Evolutionary conservation across 2,888 invertebrate species (phyloP), one percentile per base, ranked within the genome.

Genomic region (Phasia obesa): DNA sequence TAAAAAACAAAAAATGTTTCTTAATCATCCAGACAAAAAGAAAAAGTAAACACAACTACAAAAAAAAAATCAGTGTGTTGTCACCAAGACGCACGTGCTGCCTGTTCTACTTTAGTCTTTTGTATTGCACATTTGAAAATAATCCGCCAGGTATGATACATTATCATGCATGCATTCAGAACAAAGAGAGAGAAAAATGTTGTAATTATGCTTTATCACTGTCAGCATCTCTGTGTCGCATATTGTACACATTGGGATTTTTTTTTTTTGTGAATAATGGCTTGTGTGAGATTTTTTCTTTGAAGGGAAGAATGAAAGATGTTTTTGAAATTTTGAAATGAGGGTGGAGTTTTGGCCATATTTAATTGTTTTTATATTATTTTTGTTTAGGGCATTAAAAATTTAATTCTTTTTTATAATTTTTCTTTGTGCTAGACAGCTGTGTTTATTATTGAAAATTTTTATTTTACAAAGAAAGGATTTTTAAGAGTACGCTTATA

Each of bases 201-300:
- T 75, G 70, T 79, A 75, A 83, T 79, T 83, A 75, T 83, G 65
- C 70, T 83, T 75, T 65, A 75, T 83, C 74, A 83, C 78, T 79
- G 82, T 78, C 82, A 79, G 57, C 83, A 83, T 83, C 79, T 65
- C 44, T 31, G 38, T 38, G 51, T 23, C 47, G 57, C 15, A 23
- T 17, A 64, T 64, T 74, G 55, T 57, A 21, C 21, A 23, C 15
- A 64, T 55, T 64, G 55, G 44, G 21, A 44, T 47, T 17, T 19
- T n/a, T n/a, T 17, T 15, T 38, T 38, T 38, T 38, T 42, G 1
- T 17, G 5, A 17, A 15, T 57, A n/a, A 62, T 19, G 27, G 23
- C 13, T 49, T 59, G 15, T 55, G 35, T 44, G 25, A 31, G 53
- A 62, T 78, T 78, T 42, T 42, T 70, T 73, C 51, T 73, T 51